Evolutionary conservation across 2,113 vertebrate species (phyloP).

Genomic region (Ceuthmochares aereus): DNA sequence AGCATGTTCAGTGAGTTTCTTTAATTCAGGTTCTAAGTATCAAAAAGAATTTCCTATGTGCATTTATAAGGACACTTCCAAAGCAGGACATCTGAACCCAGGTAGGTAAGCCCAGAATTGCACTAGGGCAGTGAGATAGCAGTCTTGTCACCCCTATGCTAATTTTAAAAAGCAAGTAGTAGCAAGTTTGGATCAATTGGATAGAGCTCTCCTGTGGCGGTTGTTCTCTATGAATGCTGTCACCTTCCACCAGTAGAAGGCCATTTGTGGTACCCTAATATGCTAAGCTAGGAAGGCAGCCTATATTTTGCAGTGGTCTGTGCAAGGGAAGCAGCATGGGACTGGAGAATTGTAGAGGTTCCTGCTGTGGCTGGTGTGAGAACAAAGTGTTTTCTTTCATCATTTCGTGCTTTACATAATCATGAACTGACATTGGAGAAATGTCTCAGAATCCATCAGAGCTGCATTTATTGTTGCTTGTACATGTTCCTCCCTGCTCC

Average conservation of each 20-base stretch:
- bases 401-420: neutral
- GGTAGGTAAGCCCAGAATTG: neutral
- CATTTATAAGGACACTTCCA: neutral
- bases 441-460: neutral
- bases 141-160: too few species aligned
- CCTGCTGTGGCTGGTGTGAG: neutral
- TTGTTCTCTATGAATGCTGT: rapidly evolving
- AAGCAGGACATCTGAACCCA: neutral
- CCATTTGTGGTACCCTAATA: neutral
- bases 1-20: neutral
- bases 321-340: neutral
- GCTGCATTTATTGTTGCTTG: neutral
- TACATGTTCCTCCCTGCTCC: neutral
- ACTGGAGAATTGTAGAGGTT: neutral
- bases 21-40: neutral
- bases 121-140: neutral
- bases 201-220: neutral
- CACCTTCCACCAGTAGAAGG: neutral
- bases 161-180: neutral
- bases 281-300: neutral
- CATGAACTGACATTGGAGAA: neutral
- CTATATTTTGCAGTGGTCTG: neutral
- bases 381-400: neutral
- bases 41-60: neutral
- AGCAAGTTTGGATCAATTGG: neutral